Conservation (phyloP, 2,797 vertebrate genomes). For the Melanogrammus aeglefinus region DNA sequence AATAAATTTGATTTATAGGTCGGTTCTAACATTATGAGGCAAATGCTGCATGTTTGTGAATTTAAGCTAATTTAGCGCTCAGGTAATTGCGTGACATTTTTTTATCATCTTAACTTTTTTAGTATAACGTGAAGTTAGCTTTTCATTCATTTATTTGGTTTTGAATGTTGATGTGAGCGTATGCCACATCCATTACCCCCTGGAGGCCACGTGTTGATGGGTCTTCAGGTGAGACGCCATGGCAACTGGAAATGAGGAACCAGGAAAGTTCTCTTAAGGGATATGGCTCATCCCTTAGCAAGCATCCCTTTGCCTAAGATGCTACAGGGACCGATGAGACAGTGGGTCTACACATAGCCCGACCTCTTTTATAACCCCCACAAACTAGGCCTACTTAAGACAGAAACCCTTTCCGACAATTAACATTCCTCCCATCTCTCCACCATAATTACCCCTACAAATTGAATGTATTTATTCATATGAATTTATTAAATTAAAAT, state of each 20-base stretch:
- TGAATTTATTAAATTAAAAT: too few species aligned
- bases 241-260: slow-evolving; percentile 68
- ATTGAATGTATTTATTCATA: background rate
- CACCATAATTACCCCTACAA: background rate
- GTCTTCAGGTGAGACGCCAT: slow-evolving; percentile 63
- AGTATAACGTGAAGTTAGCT: background rate
- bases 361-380: slow-evolving; percentile 32
- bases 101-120: too few species aligned
- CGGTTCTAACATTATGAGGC: background rate
- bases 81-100: background rate
- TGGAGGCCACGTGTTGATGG: slow-evolving; percentile 52
- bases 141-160: background rate
- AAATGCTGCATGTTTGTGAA: background rate
- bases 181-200: slow-evolving; percentile 34
- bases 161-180: slow-evolving; percentile 22
- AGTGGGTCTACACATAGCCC: slow-evolving; percentile 69
- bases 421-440: background rate
- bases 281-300: slow-evolving; percentile 32
- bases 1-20: too few species aligned
- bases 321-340: slow-evolving; percentile 47
- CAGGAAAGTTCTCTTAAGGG: slow-evolving; percentile 41
- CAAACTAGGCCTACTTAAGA: slow-evolving; percentile 63
- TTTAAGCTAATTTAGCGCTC: background rate
- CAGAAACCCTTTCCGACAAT: slow-evolving; percentile 4
- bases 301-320: slow-evolving; percentile 39